phyloP scores from a whole-genome alignment of 2,113 vertebrate species.

The Mesitornis unicolor region DNA sequence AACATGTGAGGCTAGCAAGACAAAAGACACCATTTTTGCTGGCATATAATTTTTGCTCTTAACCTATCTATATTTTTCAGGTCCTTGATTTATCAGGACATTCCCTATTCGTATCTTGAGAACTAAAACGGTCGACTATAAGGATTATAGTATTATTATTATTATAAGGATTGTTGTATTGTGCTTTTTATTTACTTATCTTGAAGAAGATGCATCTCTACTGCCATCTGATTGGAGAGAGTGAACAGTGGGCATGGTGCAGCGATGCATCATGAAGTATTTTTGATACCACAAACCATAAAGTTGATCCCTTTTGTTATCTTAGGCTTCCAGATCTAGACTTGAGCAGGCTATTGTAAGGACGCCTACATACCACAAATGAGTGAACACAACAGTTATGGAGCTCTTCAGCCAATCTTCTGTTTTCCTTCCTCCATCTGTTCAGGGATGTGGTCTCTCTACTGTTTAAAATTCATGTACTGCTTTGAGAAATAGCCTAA shows the following conservation, averaged over 20 bases:
- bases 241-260: neutral
- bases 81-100: neutral
- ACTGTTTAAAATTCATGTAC: neutral
- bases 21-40: neutral
- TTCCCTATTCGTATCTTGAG: neutral
- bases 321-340: neutral
- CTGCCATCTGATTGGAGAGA: neutral
- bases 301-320: neutral
- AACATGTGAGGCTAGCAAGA: neutral
- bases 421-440: neutral
- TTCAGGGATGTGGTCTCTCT: neutral
- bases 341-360: neutral
- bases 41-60: neutral
- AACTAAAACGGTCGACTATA: neutral
- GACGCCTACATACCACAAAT: neutral
- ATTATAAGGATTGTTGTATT: neutral
- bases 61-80: neutral
- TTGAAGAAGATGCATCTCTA: neutral
- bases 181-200: neutral
- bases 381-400: rapidly evolving
- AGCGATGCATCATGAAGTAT: neutral
- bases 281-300: neutral
- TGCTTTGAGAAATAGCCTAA: neutral
- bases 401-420: neutral
- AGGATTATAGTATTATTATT: neutral